phyloP scores from a whole-genome alignment of 2,888 invertebrate species.

The Ornithoptera priamus region DNA sequence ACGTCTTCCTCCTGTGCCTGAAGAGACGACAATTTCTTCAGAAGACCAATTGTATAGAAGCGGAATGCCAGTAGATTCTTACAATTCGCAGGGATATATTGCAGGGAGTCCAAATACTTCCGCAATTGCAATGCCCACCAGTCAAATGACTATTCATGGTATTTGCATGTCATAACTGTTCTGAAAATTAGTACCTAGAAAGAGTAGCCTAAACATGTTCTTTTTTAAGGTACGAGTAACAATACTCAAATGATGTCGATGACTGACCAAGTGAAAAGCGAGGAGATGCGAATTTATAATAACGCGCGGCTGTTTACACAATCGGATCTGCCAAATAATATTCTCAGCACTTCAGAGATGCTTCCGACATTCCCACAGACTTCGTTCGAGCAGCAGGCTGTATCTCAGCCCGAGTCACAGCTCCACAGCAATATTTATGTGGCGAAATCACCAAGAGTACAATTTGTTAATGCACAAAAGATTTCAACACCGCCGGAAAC shows the following conservation, averaged over 20 bases:
- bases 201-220: conserved; percentile 28
- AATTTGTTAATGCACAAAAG: conserved; percentile 59
- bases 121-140: conserved; percentile 65
- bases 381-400: conserved; percentile 49
- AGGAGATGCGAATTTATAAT: conserved; percentile 67
- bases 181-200: conserved; percentile 16
- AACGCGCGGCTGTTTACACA: conserved; percentile 60
- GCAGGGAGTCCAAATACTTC: conserved; percentile 48
- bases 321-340: conserved; percentile 63
- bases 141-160: conserved; percentile 74
- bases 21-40: conserved; percentile 72
- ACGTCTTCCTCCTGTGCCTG: conserved; percentile 81
- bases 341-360: conserved; percentile 59
- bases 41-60: conserved; percentile 77
- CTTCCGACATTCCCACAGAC: conserved; percentile 54
- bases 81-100: conserved; percentile 57
- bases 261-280: conserved; percentile 63
- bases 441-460: conserved; percentile 53
- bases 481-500: conserved; percentile 56
- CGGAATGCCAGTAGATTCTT: conserved; percentile 69
- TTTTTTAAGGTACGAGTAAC: conserved; percentile 59
- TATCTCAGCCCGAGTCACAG: conserved; percentile 45
- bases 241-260: conserved; percentile 70
- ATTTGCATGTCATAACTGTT: conserved; percentile 32
- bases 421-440: conserved; percentile 51